phyloP scores from a whole-genome alignment of 2,888 invertebrate genomes.

The Loripinus fragilis region DNA sequence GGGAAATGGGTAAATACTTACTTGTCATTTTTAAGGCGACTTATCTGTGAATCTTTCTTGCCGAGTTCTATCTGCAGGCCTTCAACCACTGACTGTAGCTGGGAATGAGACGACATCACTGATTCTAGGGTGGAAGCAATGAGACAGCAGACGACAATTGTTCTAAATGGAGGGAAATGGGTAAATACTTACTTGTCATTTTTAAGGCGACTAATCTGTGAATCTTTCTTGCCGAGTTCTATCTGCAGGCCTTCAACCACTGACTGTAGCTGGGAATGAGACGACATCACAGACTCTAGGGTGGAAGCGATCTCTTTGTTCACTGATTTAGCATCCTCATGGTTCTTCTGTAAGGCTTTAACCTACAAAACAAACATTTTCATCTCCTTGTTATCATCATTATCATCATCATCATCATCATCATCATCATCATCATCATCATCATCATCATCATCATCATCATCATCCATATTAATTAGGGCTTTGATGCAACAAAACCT shows the following conservation, averaged over 20 bases:
- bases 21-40: conserved; percentile 69
- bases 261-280: conserved; percentile 78
- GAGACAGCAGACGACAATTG: too few species aligned
- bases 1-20: too few species aligned
- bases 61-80: conserved; percentile 78
- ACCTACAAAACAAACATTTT: conserved; percentile 48
- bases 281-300: conserved; percentile 79
- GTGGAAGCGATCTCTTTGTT: conserved; percentile 79
- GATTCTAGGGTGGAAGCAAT: conserved; percentile 78
- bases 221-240: conserved; percentile 78
- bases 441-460: too few species aligned
- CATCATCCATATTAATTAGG: too few species aligned
- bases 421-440: too few species aligned
- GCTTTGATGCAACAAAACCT: too few species aligned
- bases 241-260: conserved; percentile 78
- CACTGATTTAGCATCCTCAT: conserved; percentile 78
- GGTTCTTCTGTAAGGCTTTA: conserved; percentile 70
- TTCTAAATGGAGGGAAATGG: too few species aligned
- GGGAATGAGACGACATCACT: conserved; percentile 79
- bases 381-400: too few species aligned
- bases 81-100: conserved; percentile 78
- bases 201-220: conserved; percentile 68
- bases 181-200: conserved; percentile 69
- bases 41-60: conserved; percentile 74
- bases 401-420: too few species aligned